Conservation (phyloP, 1,140 invertebrate species). For the Pollicipes pollicipes region DNA sequence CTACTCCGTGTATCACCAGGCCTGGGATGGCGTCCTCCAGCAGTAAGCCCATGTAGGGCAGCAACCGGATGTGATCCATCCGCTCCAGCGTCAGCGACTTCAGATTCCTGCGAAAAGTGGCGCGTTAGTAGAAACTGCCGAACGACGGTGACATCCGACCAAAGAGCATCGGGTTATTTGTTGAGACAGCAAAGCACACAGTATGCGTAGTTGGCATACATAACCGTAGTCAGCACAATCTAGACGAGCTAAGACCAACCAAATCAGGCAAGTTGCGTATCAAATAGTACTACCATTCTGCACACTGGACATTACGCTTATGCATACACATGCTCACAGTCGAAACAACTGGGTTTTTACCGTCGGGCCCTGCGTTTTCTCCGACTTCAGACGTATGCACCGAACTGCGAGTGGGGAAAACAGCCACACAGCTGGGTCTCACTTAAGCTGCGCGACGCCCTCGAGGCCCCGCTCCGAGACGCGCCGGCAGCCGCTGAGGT, state of each 20-base stretch:
- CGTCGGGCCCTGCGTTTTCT: no score
- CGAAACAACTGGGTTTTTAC: no score
- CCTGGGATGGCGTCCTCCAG: not conserved
- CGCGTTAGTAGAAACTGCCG: not conserved
- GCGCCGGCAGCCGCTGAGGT: slow-evolving; percentile 45
- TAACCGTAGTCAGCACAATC: no score
- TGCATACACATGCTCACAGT: no score
- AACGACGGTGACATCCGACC: slow-evolving; percentile 10
- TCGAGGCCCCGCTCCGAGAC: slow-evolving; percentile 44
- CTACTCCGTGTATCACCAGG: not conserved
- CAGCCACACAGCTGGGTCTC: no score
- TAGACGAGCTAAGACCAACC: no score
- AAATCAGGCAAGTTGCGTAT: no score
- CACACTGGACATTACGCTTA: no score
- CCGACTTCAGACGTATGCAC: no score
- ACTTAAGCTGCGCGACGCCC: slow-evolving; percentile 40
- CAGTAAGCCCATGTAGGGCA: not conserved
- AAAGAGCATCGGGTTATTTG: not conserved
- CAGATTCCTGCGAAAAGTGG: slow-evolving; percentile 3
- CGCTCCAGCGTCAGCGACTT: not conserved
- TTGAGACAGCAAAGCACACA: slow-evolving; percentile 2
- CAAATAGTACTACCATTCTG: no score
- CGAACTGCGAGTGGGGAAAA: no score
- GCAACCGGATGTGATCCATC: not conserved
- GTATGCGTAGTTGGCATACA: not conserved